Base-by-base conservation (phyloP, 2,888 invertebrate species). In the Prenolepis imparis region DNA sequence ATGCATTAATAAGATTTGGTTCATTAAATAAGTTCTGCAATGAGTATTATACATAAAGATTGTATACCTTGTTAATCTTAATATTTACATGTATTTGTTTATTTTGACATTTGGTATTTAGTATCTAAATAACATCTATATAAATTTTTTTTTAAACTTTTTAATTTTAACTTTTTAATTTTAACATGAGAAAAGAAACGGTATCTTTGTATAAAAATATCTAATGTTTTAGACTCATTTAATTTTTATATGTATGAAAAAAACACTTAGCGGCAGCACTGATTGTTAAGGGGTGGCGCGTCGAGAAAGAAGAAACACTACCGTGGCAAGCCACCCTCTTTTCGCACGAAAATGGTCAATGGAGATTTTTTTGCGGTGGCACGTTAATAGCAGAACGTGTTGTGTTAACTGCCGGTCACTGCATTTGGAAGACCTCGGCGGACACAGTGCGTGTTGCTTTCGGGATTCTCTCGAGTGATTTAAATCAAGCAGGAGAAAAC, bases 271-370 rank as follows among this genome's bases (percentile, higher is more conserved):
- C 78, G 5, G 83, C 85, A 0, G 82, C 95, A 12, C 90, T 96
- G 57, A 93, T 95, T 63, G 92, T 95, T 44, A 93, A 95, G 8
- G 95, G 95, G 0, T 91, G 95, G 87, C 89, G 91, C 0, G 93
- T 87, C n/a, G 75, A 84, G 1, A 74, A 93, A 0, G 90, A 94
- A 64, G 95, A 95, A 0, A 94, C 95, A 78, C 91, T 95, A 72
- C 96, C 96, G 0, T 96, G 96, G 96, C 96, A 96, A 87, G 95
- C 95, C 0, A 95, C 95, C 0, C 94, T 96, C 1, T 96, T 96
- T 90, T 91, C 92, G 1, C 95, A 94, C 87, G 93, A 93, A 8
- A 91, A 93, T 18, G 94, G 90, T 0, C 93, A 95, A 0, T 95
- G 95, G 94, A 94, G 86, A 86, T 96, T 96, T 88, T 95, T 95